Base-by-base conservation (phyloP, 2,797 vertebrate genomes). In the Hydrocynus forskahlii region DNA sequence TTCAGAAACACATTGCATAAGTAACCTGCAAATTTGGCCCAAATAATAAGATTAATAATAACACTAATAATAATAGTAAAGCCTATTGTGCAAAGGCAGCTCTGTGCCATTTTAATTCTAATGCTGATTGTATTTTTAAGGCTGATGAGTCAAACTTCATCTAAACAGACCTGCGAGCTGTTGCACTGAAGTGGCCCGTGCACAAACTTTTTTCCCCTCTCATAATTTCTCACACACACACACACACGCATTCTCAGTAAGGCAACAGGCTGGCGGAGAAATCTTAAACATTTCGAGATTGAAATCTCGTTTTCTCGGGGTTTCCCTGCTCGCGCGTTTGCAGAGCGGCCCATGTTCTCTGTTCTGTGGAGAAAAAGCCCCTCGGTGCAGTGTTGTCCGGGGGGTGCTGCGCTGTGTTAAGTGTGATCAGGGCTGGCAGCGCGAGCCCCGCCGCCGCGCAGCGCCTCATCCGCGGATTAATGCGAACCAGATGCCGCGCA, bases 401-500 rank as follows among this genome's bases (percentile, higher is more conserved):
- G 35, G 35, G 35, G 35, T 35, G 35, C 35, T 35, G 35, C 4
- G 2, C 35, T 35, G 35, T 4, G 35, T 35, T 2, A 4, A 35
- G 35, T 35, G 35, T 35, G 35, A 35, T 35, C 35, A 35, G 35
- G 35, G 35, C 35, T 35, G 35, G 2, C 35, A 35, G 35, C 5
- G 23, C 59, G 21, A 62, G 67, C 55, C 21, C 40, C 7, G 23
- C 55, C 9, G 59, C 59, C 6, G 12, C 59, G 9, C 23, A 14
- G 59, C 23, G 21, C 59, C 23, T 23, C 14, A 0, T 12, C 7
- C 59, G 59, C 59, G 59, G 59, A 35, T 59, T 73, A 80, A 73
- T 40, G 40, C 21, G 25, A 74, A 80, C 66, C 70, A 80, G 71
- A 80, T 35, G 78, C 13, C 23, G 10, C 1, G 23, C 14, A 35